Conservation (phyloP, 2,113 vertebrate genomes). For the Electrona antarctica region DNA sequence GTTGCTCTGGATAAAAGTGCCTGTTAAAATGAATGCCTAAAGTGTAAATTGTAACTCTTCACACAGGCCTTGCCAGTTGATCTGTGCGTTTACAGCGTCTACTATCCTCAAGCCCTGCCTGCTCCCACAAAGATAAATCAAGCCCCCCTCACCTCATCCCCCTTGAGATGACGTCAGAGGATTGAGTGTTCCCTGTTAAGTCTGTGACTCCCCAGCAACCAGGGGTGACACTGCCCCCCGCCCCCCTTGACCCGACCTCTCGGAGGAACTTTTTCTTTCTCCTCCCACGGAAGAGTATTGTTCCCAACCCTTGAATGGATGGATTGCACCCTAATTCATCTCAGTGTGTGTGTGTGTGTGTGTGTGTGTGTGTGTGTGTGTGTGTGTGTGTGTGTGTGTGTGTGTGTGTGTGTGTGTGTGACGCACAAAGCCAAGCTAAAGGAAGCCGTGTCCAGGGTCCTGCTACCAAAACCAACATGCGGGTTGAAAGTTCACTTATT, state of each 20-base stretch:
- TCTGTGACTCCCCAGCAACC: conserved; percentile 72
- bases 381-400: too few species aligned
- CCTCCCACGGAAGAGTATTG: conserved; percentile 55
- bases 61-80: too few species aligned
- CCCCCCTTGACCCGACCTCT: conserved; percentile 69
- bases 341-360: conserved; percentile 46
- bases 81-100: conserved; percentile 17
- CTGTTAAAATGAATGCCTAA: too few species aligned
- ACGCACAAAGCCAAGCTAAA: too few species aligned
- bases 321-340: conserved; percentile 75
- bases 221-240: conserved; percentile 44
- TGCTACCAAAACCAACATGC: neutral
- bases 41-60: too few species aligned
- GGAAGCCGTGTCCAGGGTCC: too few species aligned
- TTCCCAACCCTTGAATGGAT: conserved; percentile 78
- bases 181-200: conserved; percentile 67
- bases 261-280: conserved; percentile 46
- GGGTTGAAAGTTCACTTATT: conserved; percentile 2
- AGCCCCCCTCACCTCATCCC: conserved; percentile 47
- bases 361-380: too few species aligned
- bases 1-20: too few species aligned
- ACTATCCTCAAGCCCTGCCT: conserved; percentile 30
- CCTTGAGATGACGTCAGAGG: conserved; percentile 67
- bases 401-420: too few species aligned
- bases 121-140: conserved; percentile 74